Evolutionary conservation across 2,797 vertebrate genomes (phyloP), one percentile per base, ranked within the genome.

Genomic region (Octomys mimax): DNA sequence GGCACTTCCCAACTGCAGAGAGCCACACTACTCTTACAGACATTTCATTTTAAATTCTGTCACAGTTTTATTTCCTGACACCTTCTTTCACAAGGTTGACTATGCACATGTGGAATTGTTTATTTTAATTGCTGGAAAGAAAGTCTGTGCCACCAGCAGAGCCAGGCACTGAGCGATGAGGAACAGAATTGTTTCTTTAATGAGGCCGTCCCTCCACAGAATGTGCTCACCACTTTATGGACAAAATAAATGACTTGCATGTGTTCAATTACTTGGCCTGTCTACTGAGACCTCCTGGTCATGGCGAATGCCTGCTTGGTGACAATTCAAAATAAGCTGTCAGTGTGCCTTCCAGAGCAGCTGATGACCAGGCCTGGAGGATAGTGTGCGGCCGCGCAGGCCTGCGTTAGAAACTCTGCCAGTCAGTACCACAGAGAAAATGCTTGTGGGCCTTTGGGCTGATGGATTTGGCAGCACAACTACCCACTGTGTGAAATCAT

Each of bases 231-330:
- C 75, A 57, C 33, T 84, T n/a, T 79, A 70, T 18, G 61, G 92
- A 46, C n/a, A 39, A 79, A 81, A 52, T 71, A 68, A 93, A 96
- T 82, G 77, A 21, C 62, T 49, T 19, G 59, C 92, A 86, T 79
- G 14, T 89, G 75, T 83, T 91, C 79, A 54, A 3, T 95, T 62
- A 79, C 90, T 73, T 31, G 0, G 70, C 66, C 61, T 79, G 84
- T 66, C 80, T 36, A 6, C 64, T 0, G 8, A 75, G 57, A 75
- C 77, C 84, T 89, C n/a, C 73, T 5, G 14, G 57, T 75, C 68
- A 54, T 6, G 10, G 42, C 9, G 0, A 39, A 61, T n/a, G 85
- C 54, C 89, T 52, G 85, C 28, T 21, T 22, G 46, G 59, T 24
- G 81, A 91, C 26, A 10, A 11, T 52, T 79, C 52, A 33, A 26